phyloP scores from a whole-genome alignment of 2,888 invertebrate species.

The Xanthia icteritia region DNA sequence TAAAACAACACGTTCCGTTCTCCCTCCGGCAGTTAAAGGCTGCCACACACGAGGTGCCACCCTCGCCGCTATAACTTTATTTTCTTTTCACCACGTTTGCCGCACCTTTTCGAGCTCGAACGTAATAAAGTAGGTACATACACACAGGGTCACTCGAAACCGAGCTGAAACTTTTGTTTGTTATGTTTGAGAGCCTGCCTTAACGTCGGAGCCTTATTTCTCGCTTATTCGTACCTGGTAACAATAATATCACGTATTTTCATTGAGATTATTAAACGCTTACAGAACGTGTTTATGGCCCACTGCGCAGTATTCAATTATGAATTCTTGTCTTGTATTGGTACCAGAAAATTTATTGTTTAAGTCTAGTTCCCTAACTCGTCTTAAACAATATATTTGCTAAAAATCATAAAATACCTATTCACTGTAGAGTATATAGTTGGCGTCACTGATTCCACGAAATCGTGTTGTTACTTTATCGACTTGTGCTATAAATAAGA shows the following conservation, averaged over 20 bases:
- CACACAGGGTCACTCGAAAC: conserved; percentile 65
- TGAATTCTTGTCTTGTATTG: conserved; percentile 57
- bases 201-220: conserved; percentile 52
- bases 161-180: conserved; percentile 67
- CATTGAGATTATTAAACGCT: conserved; percentile 61
- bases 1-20: conserved; percentile 75
- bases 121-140: conserved; percentile 70
- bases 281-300: conserved; percentile 58
- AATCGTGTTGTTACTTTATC: conserved; percentile 72
- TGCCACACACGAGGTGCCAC: conserved; percentile 77
- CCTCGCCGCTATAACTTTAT: conserved; percentile 73
- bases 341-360: conserved; percentile 53
- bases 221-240: conserved; percentile 54
- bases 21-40: conserved; percentile 70
- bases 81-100: conserved; percentile 73
- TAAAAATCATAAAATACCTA: conserved; percentile 60
- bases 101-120: conserved; percentile 69
- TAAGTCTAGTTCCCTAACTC: conserved; percentile 26
- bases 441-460: conserved; percentile 66
- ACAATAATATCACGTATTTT: conserved; percentile 62
- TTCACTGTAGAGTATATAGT: conserved; percentile 56
- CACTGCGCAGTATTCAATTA: conserved; percentile 58
- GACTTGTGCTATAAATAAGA: conserved; percentile 77
- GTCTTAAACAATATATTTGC: too few species aligned
- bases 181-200: conserved; percentile 63